Conservation (phyloP, 2,888 invertebrate species). For the Microctonus brassicae region DNA sequence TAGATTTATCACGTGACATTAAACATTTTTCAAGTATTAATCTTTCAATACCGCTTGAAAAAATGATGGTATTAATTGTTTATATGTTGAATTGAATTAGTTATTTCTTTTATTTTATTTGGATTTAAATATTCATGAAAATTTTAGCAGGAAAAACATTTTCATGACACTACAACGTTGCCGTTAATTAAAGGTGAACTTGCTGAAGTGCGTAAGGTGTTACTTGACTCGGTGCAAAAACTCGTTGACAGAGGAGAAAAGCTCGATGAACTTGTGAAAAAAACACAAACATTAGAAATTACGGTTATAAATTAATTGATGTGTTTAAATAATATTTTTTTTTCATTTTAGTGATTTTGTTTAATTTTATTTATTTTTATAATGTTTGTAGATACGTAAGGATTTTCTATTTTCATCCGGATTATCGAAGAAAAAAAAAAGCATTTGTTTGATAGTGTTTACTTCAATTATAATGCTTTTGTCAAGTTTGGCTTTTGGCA, state of each 20-base stretch:
- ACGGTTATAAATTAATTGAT: conserved; percentile 52
- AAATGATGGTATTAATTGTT: conserved; percentile 49
- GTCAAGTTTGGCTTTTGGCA: conserved; percentile 40
- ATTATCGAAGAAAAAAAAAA: conserved; percentile 41
- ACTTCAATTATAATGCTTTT: conserved; percentile 37
- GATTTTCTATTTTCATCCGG: conserved; percentile 49
- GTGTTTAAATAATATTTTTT: too few relatives aligned
- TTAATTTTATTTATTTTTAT: too few relatives aligned
- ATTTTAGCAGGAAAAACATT: conserved; percentile 50
- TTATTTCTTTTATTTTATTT: background rate
- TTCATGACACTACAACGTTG: conserved; percentile 38
- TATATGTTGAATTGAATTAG: background rate
- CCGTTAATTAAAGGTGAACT: conserved; percentile 51
- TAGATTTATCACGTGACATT: conserved; percentile 53
- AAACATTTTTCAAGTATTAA: conserved; percentile 45
- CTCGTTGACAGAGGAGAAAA: conserved; percentile 56
- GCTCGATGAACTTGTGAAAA: conserved; percentile 57
- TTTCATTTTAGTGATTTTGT: too few relatives aligned
- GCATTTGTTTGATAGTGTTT: conserved; percentile 29
- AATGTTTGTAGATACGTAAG: conserved; percentile 43
- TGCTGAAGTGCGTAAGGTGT: conserved; percentile 49
- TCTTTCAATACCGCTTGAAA: conserved; percentile 52
- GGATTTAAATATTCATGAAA: background rate
- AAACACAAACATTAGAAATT: conserved; percentile 56
- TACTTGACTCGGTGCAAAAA: conserved; percentile 57